Percentiles rank a stretch among this genome's conserved stretches.
Conservation (phyloP, 1,140 invertebrate genomes). For the Pogonomyrmex californicus region DNA sequence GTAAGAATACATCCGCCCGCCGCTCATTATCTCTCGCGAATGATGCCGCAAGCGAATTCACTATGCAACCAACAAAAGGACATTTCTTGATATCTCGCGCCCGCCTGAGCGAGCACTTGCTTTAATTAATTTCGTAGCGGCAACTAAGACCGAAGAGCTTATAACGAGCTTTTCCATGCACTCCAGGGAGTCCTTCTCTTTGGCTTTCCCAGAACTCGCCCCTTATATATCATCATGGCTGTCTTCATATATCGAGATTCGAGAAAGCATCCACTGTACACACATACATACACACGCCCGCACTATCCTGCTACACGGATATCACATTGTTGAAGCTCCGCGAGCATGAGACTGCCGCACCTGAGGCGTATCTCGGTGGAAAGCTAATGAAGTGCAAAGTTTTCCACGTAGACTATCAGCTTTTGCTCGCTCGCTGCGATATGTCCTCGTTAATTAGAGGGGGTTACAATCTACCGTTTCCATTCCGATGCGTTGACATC, state of each 20-base stretch:
- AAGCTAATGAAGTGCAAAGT: conserved; percentile 64
- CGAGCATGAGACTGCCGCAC: conserved; percentile 36
- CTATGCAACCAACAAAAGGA: conserved; percentile 30
- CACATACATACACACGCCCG: not conserved
- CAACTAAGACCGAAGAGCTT: conserved; percentile 78
- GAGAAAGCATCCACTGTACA: conserved; percentile 28
- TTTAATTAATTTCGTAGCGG: conserved; percentile 81
- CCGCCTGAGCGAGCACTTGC: conserved; percentile 65
- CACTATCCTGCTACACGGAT: conserved; percentile 1
- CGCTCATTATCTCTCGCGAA: conserved; percentile 38
- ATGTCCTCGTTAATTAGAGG: conserved; percentile 55
- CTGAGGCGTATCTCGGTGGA: conserved; percentile 49
- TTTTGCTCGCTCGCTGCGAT: conserved; percentile 48
- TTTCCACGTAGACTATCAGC: conserved; percentile 60
- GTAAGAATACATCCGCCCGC: conserved; percentile 6
- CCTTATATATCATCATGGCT: conserved; percentile 37
- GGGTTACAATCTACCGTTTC: conserved; percentile 48
- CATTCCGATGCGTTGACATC: conserved; percentile 45
- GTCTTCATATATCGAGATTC: conserved; percentile 60
- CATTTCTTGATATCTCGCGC: conserved; percentile 75
- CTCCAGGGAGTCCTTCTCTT: conserved; percentile 60
- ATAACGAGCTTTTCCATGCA: conserved; percentile 76
- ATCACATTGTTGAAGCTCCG: conserved; percentile 37
- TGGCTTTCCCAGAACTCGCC: conserved; percentile 55
- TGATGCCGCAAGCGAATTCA: conserved; percentile 26